Evolutionary conservation across 1,140 invertebrate species (phyloP).

Genomic region (Diorhabda sublineata): DNA sequence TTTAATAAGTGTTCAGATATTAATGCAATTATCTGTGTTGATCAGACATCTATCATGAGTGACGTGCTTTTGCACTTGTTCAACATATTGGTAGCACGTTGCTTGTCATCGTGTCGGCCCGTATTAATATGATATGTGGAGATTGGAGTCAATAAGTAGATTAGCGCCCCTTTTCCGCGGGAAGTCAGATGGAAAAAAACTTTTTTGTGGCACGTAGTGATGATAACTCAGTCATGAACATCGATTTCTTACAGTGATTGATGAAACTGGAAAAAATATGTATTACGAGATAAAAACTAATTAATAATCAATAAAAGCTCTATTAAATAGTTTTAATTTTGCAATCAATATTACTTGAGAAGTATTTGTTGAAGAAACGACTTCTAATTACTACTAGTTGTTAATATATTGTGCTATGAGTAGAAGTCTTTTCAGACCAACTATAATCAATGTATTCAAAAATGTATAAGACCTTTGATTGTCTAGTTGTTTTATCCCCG

Average conservation of each 20-base stretch:
- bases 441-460: too few species aligned
- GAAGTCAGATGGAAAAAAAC: neutral
- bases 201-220: slow-evolving; percentile 1
- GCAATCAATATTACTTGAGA: too few species aligned
- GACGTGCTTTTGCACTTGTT: slow-evolving; percentile 29
- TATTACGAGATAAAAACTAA: neutral
- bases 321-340: neutral
- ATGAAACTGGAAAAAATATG: neutral
- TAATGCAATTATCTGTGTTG: slow-evolving; percentile 28
- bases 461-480: too few species aligned
- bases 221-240: neutral
- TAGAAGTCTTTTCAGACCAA: too few species aligned
- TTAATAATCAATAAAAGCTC: neutral
- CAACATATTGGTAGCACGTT: slow-evolving; percentile 31
- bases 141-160: slow-evolving; percentile 27
- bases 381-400: too few species aligned
- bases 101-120: slow-evolving; percentile 29
- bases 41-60: slow-evolving; percentile 28
- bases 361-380: too few species aligned
- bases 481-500: too few species aligned
- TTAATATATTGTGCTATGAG: too few species aligned
- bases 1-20: slow-evolving; percentile 34
- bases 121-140: slow-evolving; percentile 21
- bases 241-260: slow-evolving; percentile 1
- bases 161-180: slow-evolving; percentile 16